A percentile compares a stretch with the other conserved stretches of the same genome.
Conservation (phyloP, 2,113 vertebrate genomes). For the Epinephelus cyanopodus region DNA sequence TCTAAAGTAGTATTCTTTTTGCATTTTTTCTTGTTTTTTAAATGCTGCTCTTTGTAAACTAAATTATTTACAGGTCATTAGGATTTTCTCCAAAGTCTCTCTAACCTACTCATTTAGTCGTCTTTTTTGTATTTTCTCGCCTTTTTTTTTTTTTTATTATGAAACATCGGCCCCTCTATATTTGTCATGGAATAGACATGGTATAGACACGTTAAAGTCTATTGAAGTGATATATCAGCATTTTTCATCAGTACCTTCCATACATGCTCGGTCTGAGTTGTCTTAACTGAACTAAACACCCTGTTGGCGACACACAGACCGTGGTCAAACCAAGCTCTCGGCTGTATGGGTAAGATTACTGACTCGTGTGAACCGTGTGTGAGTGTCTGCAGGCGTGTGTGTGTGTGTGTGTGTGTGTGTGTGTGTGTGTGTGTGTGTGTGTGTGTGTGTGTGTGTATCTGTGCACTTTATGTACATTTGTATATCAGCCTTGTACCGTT, state of each 20-base stretch:
- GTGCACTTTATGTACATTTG: slow-evolving; percentile 81
- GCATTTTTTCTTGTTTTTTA: slow-evolving; percentile 81
- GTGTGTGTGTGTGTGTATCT: slow-evolving; percentile 72
- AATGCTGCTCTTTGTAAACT: slow-evolving; percentile 84
- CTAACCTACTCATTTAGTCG: slow-evolving; percentile 79
- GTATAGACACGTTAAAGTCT: slow-evolving; percentile 78
- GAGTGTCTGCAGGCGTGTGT: slow-evolving; percentile 54
- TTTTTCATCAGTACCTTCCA: slow-evolving; percentile 63
- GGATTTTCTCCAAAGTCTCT: slow-evolving; percentile 78
- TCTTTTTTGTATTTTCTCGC: slow-evolving; percentile 75
- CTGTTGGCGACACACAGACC: slow-evolving; percentile 71
- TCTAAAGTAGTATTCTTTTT: slow-evolving; percentile 86
- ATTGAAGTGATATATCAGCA: slow-evolving; percentile 76
- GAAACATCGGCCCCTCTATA: slow-evolving; percentile 80
- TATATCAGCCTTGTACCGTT: slow-evolving; percentile 66
- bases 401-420: slow-evolving; percentile 68
- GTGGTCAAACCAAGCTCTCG: slow-evolving; percentile 63
- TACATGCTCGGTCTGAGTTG: slow-evolving; percentile 59
- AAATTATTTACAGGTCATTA: slow-evolving; percentile 85
- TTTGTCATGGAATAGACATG: slow-evolving; percentile 77
- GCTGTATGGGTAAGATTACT: slow-evolving; percentile 64
- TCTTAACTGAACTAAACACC: slow-evolving; percentile 71
- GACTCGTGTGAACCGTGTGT: slow-evolving; percentile 59
- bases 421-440: slow-evolving; percentile 71
- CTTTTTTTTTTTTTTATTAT: slow-evolving; percentile 70